phyloP scores from a whole-genome alignment of 2,888 invertebrate species.

The Prosapia bicincta region DNA sequence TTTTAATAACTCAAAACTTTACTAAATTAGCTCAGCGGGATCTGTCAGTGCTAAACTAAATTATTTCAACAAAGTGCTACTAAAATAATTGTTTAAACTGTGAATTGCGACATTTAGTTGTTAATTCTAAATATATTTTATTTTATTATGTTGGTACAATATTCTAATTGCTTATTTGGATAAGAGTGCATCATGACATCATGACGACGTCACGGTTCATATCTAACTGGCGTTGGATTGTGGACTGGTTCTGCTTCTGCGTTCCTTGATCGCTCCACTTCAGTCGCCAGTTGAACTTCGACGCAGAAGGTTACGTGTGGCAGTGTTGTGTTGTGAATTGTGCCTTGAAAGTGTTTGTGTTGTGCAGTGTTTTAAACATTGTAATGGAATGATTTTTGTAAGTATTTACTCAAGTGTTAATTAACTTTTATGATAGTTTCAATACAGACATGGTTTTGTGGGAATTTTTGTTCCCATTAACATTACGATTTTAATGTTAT shows the following conservation, averaged over 20 bases:
- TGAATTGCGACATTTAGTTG: background rate
- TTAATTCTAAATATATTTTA: background rate
- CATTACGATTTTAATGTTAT: no score
- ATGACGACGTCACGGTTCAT: background rate
- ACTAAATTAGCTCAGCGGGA: no score
- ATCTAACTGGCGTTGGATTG: background rate
- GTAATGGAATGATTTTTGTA: background rate
- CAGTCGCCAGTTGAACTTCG: background rate
- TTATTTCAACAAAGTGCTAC: no score
- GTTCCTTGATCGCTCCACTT: background rate
- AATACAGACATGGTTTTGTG: no score
- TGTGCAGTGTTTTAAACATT: background rate
- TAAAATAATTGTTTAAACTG: background rate
- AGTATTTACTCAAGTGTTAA: background rate
- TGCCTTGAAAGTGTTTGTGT: background rate
- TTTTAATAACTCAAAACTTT: no score
- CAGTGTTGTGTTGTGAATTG: background rate
- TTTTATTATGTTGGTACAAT: background rate
- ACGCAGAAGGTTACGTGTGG: background rate
- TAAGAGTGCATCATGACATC: background rate
- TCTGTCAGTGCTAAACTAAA: no score
- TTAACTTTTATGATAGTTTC: no score
- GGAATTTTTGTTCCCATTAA: no score
- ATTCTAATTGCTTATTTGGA: background rate
- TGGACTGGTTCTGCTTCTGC: background rate